phyloP scores from a whole-genome alignment of 1,140 invertebrate species.

The Vollenhovia emeryi region DNA sequence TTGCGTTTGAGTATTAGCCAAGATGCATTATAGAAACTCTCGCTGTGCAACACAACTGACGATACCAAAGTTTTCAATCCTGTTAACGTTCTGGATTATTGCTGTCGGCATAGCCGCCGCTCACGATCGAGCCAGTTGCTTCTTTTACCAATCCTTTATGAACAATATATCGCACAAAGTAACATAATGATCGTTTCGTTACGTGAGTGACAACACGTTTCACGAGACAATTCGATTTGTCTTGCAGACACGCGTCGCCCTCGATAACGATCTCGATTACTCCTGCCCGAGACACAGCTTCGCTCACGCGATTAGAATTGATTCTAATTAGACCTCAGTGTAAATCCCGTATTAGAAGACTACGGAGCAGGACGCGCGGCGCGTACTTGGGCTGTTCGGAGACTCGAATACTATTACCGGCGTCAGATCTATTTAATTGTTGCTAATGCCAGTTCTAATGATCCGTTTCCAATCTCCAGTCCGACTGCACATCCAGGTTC shows the following conservation, averaged over 20 bases:
- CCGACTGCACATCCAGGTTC: slow-evolving; percentile 28
- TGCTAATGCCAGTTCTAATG: slow-evolving; percentile 66
- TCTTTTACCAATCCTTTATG: neutral
- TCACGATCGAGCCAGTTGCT: neutral
- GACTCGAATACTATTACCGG: slow-evolving; percentile 60
- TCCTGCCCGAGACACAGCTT: slow-evolving; percentile 27
- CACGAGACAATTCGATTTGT: slow-evolving; percentile 52
- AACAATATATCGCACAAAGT: neutral
- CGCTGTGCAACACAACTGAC: neutral
- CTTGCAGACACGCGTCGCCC: slow-evolving; percentile 48
- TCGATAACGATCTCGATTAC: slow-evolving; percentile 59
- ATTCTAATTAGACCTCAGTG: slow-evolving; percentile 52
- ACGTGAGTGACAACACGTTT: slow-evolving; percentile 27
- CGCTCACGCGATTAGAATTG: slow-evolving; percentile 57
- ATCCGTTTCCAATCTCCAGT: slow-evolving; percentile 49
- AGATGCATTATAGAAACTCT: neutral
- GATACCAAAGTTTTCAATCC: neutral
- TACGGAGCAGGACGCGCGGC: slow-evolving; percentile 25
- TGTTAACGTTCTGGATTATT: neutral
- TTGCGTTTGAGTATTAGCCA: neutral
- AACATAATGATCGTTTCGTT: slow-evolving; percentile 44
- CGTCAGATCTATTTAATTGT: slow-evolving; percentile 72
- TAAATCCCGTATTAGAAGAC: slow-evolving; percentile 57
- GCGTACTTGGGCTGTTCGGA: slow-evolving; percentile 46
- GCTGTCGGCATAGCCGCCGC: neutral